Conservation (phyloP, 2,113 vertebrate species). For the Myiozetetes cayanensis region DNA sequence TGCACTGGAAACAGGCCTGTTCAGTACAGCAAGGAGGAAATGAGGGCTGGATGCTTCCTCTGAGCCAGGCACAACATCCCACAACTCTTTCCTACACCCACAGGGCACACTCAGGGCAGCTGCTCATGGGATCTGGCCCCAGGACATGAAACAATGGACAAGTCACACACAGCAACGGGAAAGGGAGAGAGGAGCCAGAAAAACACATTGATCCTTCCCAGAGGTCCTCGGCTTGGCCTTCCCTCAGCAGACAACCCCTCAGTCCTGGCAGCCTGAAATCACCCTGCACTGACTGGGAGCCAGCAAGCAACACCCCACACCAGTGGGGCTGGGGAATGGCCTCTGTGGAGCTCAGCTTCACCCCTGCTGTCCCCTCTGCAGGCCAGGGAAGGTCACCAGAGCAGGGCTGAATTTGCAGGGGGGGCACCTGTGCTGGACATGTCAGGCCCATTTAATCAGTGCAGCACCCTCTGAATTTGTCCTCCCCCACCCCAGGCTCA, state of each 20-base stretch:
- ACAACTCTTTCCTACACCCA: not conserved
- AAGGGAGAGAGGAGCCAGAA: not conserved
- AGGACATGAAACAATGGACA: not conserved
- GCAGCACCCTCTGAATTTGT: rapidly evolving
- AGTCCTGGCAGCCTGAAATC: not conserved
- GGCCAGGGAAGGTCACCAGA: not conserved
- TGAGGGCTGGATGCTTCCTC: not conserved
- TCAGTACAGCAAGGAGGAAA: not conserved
- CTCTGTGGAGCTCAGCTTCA: not conserved
- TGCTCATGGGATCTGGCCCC: constrained; percentile 54
- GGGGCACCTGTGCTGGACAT: not conserved
- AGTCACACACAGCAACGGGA: not conserved
- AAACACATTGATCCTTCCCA: constrained; percentile 8
- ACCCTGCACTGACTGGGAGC: not conserved
- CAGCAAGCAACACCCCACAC: not conserved
- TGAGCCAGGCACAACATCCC: not conserved
- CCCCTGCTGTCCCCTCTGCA: not conserved
- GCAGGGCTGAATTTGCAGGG: not conserved
- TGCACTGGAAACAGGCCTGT: not conserved
- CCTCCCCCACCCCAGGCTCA: not conserved
- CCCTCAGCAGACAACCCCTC: not conserved
- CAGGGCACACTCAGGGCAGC: not conserved
- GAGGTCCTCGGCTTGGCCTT: constrained; percentile 19
- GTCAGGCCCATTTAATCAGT: not conserved
- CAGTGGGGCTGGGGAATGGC: not conserved